Evolutionary conservation across 1,140 invertebrate species (phyloP), one percentile per base, ranked within the genome.

Genomic region (Nomia melanderi): DNA sequence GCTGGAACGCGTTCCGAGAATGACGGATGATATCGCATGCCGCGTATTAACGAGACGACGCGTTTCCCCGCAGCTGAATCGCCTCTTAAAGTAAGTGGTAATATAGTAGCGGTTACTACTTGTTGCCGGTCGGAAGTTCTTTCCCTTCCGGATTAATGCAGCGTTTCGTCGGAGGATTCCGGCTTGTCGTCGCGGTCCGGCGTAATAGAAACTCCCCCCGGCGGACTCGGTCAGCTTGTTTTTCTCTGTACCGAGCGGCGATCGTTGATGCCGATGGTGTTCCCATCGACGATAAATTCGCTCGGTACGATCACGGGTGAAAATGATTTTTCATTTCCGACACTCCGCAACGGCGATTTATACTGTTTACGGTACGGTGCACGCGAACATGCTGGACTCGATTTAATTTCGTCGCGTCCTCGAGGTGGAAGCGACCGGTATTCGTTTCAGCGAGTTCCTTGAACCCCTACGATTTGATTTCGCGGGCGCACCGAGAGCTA

Each of bases 241-340:
- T 36, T 36, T 36, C 8, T 36, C 8, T 36, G 3, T 8, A 36
- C 8, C 33, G 33, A 36, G 33, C 33, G 33, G 39, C 29, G 41
- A 29, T 41, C 33, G 59, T 27, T 33, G 14, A 62, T 44, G 31
- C 20, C 1, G 4, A 0, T 12, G 59, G 8, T 25, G 60, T 74
- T 74, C 56, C 9, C 11, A 11, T 25, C 62, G 70, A 63, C 47
- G 71, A 66, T 14, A 62, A 74, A 54, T 74, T 66, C 56, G 44
- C 60, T 33, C 23, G 59, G 33, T 36, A 8, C 8, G 33, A 3
- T n/a, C 23, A 23, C 27, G 47, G 12, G 53, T 50, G 66, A 74
- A 74, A 74, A 74, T 62, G 62, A 74, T 74, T 74, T 66, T 47
- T 62, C 62, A 62, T n/a, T 66, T 57, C 72, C 57, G 44, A 74